Evolutionary conservation across 2,888 invertebrate genomes (phyloP).

Genomic region (Patella depressa): DNA sequence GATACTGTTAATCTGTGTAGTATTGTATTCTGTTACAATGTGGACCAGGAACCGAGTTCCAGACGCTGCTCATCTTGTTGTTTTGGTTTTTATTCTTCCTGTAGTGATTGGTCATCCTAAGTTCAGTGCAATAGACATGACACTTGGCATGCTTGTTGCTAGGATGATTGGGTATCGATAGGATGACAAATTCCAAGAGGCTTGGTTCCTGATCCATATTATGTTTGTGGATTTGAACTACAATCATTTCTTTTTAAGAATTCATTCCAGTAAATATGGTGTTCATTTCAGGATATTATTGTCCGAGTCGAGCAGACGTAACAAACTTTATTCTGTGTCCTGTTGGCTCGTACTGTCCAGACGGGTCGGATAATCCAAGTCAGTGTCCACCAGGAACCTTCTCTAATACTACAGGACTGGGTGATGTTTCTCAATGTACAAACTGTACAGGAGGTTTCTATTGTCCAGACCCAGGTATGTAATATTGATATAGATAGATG

Average conservation of each 20-base stretch:
- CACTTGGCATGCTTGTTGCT: too few relatives aligned
- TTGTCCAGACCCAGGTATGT: conserved; percentile 58
- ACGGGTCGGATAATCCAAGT: conserved; percentile 51
- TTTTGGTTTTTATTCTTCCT: too few relatives aligned
- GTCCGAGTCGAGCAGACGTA: conserved; percentile 55
- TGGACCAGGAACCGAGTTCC: too few relatives aligned
- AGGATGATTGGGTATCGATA: too few relatives aligned
- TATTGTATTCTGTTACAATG: too few relatives aligned
- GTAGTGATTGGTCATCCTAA: too few relatives aligned
- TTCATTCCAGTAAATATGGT: not conserved
- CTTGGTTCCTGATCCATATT: too few relatives aligned
- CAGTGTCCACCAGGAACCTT: conserved; percentile 64
- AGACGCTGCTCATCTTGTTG: too few relatives aligned
- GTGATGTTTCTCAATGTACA: conserved; percentile 45
- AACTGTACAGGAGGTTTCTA: conserved; percentile 59
- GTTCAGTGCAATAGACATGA: too few relatives aligned
- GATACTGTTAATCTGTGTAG: too few relatives aligned
- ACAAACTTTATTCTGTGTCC: conserved; percentile 59
- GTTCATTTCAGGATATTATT: conserved; percentile 64
- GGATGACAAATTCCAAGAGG: too few relatives aligned
- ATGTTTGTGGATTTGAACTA: not conserved
- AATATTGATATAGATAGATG: too few relatives aligned
- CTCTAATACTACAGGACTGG: conserved; percentile 56
- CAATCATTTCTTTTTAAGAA: not conserved
- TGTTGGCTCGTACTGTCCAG: conserved; percentile 61